Conservation (phyloP, 2,797 vertebrate genomes). For the Glyptemys insculpta region DNA sequence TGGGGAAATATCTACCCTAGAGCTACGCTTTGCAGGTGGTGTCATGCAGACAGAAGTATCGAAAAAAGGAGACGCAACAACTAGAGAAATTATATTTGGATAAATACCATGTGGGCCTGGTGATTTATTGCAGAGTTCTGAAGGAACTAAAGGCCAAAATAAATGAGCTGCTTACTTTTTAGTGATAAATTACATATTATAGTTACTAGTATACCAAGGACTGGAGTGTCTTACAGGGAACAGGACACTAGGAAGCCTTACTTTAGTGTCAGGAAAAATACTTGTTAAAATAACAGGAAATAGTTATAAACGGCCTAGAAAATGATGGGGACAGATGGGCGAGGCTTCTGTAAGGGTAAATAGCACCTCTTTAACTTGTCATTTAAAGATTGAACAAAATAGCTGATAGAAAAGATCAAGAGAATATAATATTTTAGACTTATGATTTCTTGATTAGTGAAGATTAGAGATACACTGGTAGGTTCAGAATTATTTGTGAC, state of each 20-base stretch:
- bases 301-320: not conserved
- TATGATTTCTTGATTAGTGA: not conserved
- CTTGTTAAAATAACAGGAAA: not conserved
- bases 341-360: not conserved
- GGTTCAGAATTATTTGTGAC: not conserved
- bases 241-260: not conserved
- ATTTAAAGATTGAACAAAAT: not conserved
- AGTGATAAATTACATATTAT: not conserved
- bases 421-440: not conserved
- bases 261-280: not conserved
- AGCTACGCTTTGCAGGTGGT: not conserved
- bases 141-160: not conserved
- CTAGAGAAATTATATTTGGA: not conserved
- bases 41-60: fast-evolving
- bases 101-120: not conserved
- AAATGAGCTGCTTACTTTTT: not conserved
- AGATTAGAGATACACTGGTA: not conserved
- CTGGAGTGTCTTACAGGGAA: not conserved
- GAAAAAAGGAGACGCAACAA: not conserved
- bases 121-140: slow-evolving; percentile 18
- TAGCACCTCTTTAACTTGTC: not conserved
- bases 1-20: not conserved
- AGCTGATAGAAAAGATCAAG: not conserved
- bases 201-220: not conserved
- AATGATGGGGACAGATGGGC: not conserved